Evolutionary conservation across 1,140 invertebrate genomes (phyloP).

Genomic region (Drosophila kikkawai): DNA sequence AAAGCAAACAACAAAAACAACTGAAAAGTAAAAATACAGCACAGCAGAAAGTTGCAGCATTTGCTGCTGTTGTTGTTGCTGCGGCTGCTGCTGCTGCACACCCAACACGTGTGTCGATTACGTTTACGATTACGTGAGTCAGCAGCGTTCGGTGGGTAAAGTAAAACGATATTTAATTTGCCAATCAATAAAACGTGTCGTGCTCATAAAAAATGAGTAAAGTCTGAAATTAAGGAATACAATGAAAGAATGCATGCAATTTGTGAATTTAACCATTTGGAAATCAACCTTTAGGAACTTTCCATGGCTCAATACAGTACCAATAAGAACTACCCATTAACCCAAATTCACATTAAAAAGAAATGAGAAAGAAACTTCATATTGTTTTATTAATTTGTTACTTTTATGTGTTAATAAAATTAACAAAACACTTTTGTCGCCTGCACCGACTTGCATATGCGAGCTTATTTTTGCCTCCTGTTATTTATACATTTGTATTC

Average conservation of each 20-base stretch:
- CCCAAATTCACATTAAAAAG: background rate
- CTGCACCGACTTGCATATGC: slow-evolving; percentile 11
- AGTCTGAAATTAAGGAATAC: background rate
- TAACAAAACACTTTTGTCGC: slow-evolving; percentile 9
- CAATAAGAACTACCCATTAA: background rate
- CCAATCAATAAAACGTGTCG: slow-evolving; percentile 17
- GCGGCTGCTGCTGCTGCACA: slow-evolving; percentile 25
- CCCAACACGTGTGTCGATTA: slow-evolving; percentile 54
- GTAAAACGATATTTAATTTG: slow-evolving; percentile 8
- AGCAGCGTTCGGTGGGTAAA: background rate
- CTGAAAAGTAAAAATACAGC: slow-evolving; percentile 73
- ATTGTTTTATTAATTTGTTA: no score
- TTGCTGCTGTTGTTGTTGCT: slow-evolving; percentile 26
- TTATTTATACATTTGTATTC: slow-evolving; percentile 41
- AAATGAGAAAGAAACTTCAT: background rate
- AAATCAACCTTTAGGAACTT: background rate
- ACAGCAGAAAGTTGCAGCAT: slow-evolving; percentile 61
- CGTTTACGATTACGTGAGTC: slow-evolving; percentile 28
- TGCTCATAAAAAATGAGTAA: slow-evolving; percentile 2
- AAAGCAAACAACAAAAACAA: slow-evolving; percentile 49
- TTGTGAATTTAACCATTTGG: background rate
- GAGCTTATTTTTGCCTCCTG: slow-evolving; percentile 15
- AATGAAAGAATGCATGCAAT: background rate
- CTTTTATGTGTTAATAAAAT: no score
- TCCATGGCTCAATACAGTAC: background rate